phyloP scores from a whole-genome alignment of 2,888 invertebrate genomes.

The Pyrrhia umbra region DNA sequence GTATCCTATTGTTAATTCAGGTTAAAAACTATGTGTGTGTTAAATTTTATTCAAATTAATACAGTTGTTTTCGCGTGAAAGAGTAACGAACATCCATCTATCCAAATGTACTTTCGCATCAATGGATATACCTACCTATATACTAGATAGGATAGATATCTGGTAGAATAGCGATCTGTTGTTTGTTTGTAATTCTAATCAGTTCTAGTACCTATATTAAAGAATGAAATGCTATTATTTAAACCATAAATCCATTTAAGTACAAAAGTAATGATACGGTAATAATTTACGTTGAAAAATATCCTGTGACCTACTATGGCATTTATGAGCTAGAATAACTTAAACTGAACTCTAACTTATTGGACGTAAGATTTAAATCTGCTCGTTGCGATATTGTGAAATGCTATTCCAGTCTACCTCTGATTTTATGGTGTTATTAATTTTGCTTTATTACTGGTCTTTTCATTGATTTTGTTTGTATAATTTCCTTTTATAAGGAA shows the following conservation, averaged over 20 bases:
- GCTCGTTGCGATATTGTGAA: neutral
- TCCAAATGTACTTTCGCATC: too few relatives aligned
- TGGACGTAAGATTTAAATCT: constrained; percentile 10
- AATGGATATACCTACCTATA: too few relatives aligned
- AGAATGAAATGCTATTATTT: constrained; percentile 8
- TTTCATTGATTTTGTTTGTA: constrained; percentile 23
- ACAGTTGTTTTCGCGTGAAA: too few relatives aligned
- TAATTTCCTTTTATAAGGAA: constrained; percentile 12
- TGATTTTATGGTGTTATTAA: constrained; percentile 46
- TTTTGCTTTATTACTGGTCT: constrained; percentile 23
- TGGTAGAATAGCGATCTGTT: too few relatives aligned
- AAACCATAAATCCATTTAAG: constrained; percentile 36
- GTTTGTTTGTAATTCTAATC: too few relatives aligned
- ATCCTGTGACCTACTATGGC: constrained; percentile 53
- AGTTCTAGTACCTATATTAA: neutral
- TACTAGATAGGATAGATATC: too few relatives aligned
- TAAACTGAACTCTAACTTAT: constrained; percentile 14
- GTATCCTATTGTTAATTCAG: too few relatives aligned
- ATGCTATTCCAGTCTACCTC: constrained; percentile 32
- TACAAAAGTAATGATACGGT: constrained; percentile 34
- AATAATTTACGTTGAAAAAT: constrained; percentile 52
- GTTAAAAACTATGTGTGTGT: too few relatives aligned
- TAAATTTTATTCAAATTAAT: too few relatives aligned
- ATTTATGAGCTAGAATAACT: constrained; percentile 11
- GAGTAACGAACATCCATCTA: too few relatives aligned